Conservation (phyloP, 2,113 vertebrate genomes). For the Gnathonemus echidnorhynchus region DNA sequence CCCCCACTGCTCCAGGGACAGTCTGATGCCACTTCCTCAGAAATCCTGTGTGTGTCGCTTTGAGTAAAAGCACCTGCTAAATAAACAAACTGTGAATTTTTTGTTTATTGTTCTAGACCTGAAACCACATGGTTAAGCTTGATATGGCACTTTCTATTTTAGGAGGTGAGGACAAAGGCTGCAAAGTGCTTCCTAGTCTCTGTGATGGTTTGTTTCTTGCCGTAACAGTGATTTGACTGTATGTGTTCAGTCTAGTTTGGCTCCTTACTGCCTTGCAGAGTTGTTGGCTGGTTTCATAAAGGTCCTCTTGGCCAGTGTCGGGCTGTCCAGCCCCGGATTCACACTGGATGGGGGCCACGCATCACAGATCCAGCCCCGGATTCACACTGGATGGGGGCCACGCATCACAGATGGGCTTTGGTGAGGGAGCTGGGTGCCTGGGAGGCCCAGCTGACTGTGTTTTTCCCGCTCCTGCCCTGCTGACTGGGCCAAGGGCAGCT, state of each 20-base stretch:
- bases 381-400: not conserved
- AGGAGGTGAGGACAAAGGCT: not conserved
- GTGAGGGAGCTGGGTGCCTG: not conserved
- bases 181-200: not conserved
- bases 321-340: not conserved
- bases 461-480: not conserved
- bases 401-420: not conserved
- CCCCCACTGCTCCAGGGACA: not conserved
- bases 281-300: not conserved
- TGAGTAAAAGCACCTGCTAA: not conserved
- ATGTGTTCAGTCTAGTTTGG: not conserved
- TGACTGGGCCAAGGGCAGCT: not conserved
- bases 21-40: not conserved
- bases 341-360: not conserved
- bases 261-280: not conserved
- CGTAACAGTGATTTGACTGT: not conserved
- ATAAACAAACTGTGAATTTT: not conserved
- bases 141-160: not conserved
- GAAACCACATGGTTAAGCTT: not conserved
- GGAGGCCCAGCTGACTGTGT: slow-evolving; percentile 1
- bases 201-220: not conserved
- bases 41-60: not conserved
- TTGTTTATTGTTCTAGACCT: not conserved
- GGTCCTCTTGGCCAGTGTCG: not conserved
- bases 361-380: not conserved